These are phyloP conservation scores for Graphium colonna DNA, from an alignment of 2,888 invertebrate species.

Conservation along the genomic window DNA sequence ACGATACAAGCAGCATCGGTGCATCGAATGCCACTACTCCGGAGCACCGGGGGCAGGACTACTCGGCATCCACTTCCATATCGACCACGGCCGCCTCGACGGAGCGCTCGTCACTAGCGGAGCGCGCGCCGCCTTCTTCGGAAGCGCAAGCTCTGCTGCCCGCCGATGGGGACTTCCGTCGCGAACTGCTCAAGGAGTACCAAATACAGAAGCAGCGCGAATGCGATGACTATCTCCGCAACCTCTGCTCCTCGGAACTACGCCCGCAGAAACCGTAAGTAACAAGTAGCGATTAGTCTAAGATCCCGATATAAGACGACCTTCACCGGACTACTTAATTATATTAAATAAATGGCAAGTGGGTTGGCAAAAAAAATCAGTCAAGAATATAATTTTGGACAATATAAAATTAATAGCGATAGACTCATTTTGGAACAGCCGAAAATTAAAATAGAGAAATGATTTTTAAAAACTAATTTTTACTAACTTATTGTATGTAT, in stretches of 20 bases:
- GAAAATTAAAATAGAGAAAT: too few species aligned
- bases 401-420: too few species aligned
- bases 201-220: conserved; percentile 87
- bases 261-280: conserved; percentile 64
- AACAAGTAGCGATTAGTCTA: too few species aligned
- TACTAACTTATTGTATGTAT: too few species aligned
- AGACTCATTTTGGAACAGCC: too few species aligned
- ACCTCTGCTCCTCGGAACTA: conserved; percentile 63
- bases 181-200: conserved; percentile 89
- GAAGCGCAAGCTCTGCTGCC: conserved; percentile 47
- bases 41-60: conserved; percentile 84
- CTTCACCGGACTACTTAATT: too few species aligned
- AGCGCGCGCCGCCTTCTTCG: conserved; percentile 49
- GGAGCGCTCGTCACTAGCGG: conserved; percentile 62
- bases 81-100: conserved; percentile 86
- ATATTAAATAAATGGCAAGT: too few species aligned
- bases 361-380: too few species aligned
- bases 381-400: too few species aligned
- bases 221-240: conserved; percentile 71
- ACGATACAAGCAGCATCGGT: too few species aligned
- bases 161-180: conserved; percentile 66
- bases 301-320: too few species aligned
- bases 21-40: conserved; percentile 82
- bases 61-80: conserved; percentile 80
- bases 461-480: too few species aligned